These are phyloP conservation scores for Julus scandinavius DNA, from an alignment of 2,888 invertebrate species.

Conservation along the genomic window DNA sequence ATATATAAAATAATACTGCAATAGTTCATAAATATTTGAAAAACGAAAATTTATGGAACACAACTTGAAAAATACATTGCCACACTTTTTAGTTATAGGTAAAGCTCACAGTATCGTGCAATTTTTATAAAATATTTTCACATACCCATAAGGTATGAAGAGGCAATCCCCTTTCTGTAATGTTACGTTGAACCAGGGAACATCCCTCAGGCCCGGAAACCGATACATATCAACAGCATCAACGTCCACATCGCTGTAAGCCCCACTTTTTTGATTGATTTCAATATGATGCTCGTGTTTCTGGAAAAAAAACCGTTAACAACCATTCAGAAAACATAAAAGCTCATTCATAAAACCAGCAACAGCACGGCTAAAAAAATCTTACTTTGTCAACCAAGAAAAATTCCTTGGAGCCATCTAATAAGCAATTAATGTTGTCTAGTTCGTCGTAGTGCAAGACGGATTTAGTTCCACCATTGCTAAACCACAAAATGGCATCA, in stretches of 20 bases:
- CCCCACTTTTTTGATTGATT: conserved; percentile 60
- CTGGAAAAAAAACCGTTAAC: neutral
- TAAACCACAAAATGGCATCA: conserved; percentile 63
- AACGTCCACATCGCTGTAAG: conserved; percentile 63
- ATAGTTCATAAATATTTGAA: too few relatives aligned
- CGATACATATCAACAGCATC: conserved; percentile 62
- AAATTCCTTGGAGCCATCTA: conserved; percentile 63
- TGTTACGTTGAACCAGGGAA: conserved; percentile 62
- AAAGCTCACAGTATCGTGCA: too few relatives aligned
- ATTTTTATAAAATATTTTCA: neutral
- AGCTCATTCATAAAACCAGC: too few relatives aligned
- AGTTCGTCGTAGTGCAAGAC: conserved; percentile 63
- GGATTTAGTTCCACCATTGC: conserved; percentile 63
- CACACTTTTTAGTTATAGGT: too few relatives aligned
- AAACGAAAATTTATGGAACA: too few relatives aligned
- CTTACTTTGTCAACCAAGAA: conserved; percentile 62
- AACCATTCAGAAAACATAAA: too few relatives aligned
- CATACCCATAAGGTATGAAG: conserved; percentile 62
- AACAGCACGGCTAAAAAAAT: neutral
- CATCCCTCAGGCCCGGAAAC: conserved; percentile 60
- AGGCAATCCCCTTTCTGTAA: conserved; percentile 64
- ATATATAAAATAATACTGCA: too few relatives aligned
- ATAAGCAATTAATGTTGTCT: conserved; percentile 64
- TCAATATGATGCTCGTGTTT: conserved; percentile 57
- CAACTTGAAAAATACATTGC: too few relatives aligned